Conservation (phyloP, 2,797 vertebrate genomes). For the Atherinosoma microstoma region DNA sequence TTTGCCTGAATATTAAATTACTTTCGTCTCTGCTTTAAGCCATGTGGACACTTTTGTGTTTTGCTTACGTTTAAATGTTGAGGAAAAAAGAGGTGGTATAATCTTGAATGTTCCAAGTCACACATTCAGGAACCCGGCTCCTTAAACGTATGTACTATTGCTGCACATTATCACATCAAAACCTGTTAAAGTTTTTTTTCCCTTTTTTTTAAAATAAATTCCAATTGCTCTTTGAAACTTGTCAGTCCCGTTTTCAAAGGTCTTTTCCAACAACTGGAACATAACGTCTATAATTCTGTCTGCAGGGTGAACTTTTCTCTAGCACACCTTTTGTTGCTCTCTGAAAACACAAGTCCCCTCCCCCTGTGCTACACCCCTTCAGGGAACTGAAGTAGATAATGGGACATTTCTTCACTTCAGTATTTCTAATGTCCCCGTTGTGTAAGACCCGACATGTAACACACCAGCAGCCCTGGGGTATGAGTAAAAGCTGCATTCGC, state of each 20-base stretch:
- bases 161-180: conserved; percentile 30
- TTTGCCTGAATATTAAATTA: conserved; percentile 17
- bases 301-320: conserved; percentile 62
- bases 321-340: conserved; percentile 80
- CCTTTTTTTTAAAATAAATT: conserved; percentile 14
- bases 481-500: conserved; percentile 76
- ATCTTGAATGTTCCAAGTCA: conserved; percentile 1
- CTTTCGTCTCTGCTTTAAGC: conserved; percentile 37
- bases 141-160: not conserved
- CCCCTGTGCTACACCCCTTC: conserved; percentile 49
- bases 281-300: conserved; percentile 57
- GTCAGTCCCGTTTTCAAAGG: conserved; percentile 51
- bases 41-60: conserved; percentile 25
- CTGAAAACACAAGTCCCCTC: conserved; percentile 63
- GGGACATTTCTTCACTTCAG: conserved; percentile 69
- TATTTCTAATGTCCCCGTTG: conserved; percentile 78
- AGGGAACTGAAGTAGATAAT: conserved; percentile 75
- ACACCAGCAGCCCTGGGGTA: conserved; percentile 61
- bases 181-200: conserved; percentile 31
- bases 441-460: conserved; percentile 76
- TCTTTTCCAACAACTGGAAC: conserved; percentile 44
- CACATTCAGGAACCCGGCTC: not conserved
- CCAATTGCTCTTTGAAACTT: conserved; percentile 51
- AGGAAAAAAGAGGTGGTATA: conserved; percentile 1
- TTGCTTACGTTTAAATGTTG: conserved; percentile 8